Conservation (phyloP, 2,797 vertebrate species). For the Gymnopithys bicolor region DNA sequence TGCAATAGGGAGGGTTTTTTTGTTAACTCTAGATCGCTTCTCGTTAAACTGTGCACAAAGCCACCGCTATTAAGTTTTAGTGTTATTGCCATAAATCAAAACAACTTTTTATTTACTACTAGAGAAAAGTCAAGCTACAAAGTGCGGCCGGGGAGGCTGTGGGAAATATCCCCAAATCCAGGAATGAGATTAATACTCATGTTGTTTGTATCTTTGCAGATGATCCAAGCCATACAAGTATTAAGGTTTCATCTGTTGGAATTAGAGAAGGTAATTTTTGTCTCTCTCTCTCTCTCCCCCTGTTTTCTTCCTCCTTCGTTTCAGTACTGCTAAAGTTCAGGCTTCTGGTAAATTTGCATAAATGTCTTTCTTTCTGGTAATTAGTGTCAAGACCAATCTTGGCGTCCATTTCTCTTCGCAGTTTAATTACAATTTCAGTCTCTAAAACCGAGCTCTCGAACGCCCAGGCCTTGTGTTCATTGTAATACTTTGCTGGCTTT, state of each 20-base stretch:
- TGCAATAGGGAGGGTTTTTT: conserved; percentile 65
- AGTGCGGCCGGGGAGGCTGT: conserved; percentile 20
- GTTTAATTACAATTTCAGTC: conserved; percentile 95
- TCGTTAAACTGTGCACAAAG: conserved; percentile 67
- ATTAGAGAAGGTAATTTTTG: conserved; percentile 97
- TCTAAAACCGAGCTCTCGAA: conserved; percentile 86
- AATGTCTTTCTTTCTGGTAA: conserved; percentile 94
- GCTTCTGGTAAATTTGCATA: conserved; percentile 89
- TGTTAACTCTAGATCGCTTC: conserved; percentile 68
- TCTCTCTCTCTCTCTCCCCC: neutral
- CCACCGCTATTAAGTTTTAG: conserved; percentile 79
- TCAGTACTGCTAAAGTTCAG: conserved; percentile 74
- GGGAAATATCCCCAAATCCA: conserved; percentile 63
- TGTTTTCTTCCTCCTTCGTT: conserved; percentile 31
- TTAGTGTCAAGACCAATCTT: conserved; percentile 98
- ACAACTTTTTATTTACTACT: conserved; percentile 77
- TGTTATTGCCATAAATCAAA: conserved; percentile 81
- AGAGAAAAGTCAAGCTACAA: conserved; percentile 42
- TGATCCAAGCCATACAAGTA: conserved; percentile 99
- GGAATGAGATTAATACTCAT: conserved; percentile 63
- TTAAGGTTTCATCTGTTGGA: conserved; percentile 99
- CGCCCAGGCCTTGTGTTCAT: conserved; percentile 80
- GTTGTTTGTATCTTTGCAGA: conserved; percentile 88
- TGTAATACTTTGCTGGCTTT: conserved; percentile 81
- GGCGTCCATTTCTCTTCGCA: conserved; percentile 88